Base-by-base conservation (phyloP, 2,888 invertebrate species). In the Heterodera filipjevi region DNA sequence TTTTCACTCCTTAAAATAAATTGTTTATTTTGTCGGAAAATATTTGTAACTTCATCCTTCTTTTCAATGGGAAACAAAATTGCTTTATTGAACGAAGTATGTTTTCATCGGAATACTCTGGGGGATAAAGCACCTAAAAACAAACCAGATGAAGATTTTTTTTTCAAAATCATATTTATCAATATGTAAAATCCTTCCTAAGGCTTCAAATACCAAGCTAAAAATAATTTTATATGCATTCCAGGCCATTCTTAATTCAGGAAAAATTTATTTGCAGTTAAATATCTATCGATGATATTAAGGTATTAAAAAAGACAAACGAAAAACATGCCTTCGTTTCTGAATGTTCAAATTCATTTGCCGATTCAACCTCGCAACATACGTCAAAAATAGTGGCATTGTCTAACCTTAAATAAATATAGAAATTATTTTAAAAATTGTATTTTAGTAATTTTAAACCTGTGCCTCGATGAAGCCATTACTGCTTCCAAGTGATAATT, bases 31-130 rank as follows among this genome's bases (percentile, higher is more conserved):
- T 35, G 33, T 6, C 68, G 33, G 5, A 6, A 8, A 72, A 16
- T 76, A 77, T 33, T 66, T n/a, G 27, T n/a, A 53, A 64, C 71
- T 14, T 30, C 59, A 66, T 39, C 72, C 72, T 74, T 64, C 16
- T n/a, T 27, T 85, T 83, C 77, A 86, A 85, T 8, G 89, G 89
- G 79, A 89, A 89, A 12, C 87, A 82, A 79, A 90, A 90, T 73
- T 87, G 86, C 35, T 84, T 84, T 59, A 89, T 84, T 32, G 86
- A 86, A 71, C 85, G 86, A 39, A 89, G 81, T 10, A 89, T 83
- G 39, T 84, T 81, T 77, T 85, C 82, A 78, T 89, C 86, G 71
- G 82, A 82, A 78, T 84, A 89, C 76, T 86, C 86, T 12, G 87
- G 86, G 8, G 89, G 89, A 82, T 89, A 89, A 70, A 79, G 53